Base-by-base conservation (phyloP, 2,797 vertebrate species). In the Scleropages formosus region DNA sequence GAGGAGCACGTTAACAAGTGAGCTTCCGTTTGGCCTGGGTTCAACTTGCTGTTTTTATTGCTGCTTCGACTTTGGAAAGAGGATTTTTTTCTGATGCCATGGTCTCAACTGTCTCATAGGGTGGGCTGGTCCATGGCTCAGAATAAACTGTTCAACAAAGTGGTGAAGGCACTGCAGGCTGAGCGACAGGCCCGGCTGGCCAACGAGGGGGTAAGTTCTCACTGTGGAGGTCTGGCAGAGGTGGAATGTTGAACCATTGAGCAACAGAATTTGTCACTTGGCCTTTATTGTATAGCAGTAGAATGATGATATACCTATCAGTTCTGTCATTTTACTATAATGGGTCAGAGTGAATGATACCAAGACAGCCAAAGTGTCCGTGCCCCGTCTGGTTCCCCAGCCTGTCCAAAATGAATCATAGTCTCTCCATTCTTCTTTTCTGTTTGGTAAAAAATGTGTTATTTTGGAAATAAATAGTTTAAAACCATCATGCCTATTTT, bases 141-240 rank as follows among this genome's bases (percentile, higher is more conserved):
- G 88, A 99, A 96, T 89, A 99, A 99, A 82, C 89, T 99, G 0
- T 99, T 99, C 80, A 99, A 98, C 84, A 99, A 99, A 90, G 95
- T 98, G 47, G 91, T 98, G 77, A 98, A 98, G 87, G 94, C 96
- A 0, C 88, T 99, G 79, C 96, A 98, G 77, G 95, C 93, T 0
- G 98, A 99, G 88, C 87, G 97, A 74, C 89, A 98, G 67, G 95
- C 96, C 63, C 94, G 98, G 22, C 84, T 99, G 83, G 95, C 97
- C 74, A 98, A 97, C 18, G 96, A 98, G 83, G 92, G 94, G 89
- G 98, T 98, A 86, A 95, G 94, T 74, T 70, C n/a, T 20, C n/a
- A 49, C 11, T 3, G 22, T 6, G 53, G 4, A 15, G 27, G 26
- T n/a, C 27, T 27, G 4, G 58, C 56, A 24, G 4, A 10, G 6